Percentiles rank a stretch among this genome's conserved stretches.
These are phyloP conservation scores for Drosophila anomelani DNA, from an alignment of 2,888 invertebrate species.

Conservation along the genomic window DNA sequence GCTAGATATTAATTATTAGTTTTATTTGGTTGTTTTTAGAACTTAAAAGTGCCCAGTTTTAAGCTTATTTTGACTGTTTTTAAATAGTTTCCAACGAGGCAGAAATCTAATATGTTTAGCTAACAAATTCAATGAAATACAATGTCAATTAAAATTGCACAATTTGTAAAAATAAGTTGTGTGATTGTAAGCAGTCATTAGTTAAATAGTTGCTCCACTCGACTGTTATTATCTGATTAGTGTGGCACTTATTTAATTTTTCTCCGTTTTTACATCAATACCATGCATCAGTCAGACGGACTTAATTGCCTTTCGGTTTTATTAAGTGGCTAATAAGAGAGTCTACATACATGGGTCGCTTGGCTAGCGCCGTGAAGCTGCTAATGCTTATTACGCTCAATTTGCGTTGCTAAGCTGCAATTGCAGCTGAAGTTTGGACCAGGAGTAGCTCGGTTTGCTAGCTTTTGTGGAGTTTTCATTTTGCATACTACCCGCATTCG, in stretches of 20 bases:
- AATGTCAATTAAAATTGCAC: not conserved
- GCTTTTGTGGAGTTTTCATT: constrained; percentile 13
- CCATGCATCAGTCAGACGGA: constrained; percentile 9
- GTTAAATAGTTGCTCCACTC: constrained; percentile 10
- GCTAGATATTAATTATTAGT: no score
- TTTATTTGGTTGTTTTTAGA: not conserved
- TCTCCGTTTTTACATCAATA: constrained; percentile 22
- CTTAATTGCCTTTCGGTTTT: constrained; percentile 50
- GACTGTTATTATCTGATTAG: constrained; percentile 39
- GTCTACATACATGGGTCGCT: constrained; percentile 7
- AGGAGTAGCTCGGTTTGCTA: constrained; percentile 3
- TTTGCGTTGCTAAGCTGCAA: constrained; percentile 45
- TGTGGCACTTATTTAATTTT: constrained; percentile 33
- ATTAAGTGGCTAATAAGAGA: constrained; percentile 56
- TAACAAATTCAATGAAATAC: not conserved
- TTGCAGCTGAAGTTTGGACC: constrained; percentile 21
- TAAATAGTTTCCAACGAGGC: not conserved
- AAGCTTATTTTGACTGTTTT: not conserved
- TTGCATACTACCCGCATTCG: constrained; percentile 35
- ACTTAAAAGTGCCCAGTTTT: not conserved
- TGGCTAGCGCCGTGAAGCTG: constrained; percentile 20
- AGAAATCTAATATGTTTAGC: not conserved
- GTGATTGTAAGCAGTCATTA: constrained; percentile 4
- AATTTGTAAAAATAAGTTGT: not conserved
- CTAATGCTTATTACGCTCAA: constrained; percentile 55